A percentile compares a stretch with the other conserved stretches of the same genome.
Conservation (phyloP, 2,888 invertebrate genomes). For the Tenthredo notha region DNA sequence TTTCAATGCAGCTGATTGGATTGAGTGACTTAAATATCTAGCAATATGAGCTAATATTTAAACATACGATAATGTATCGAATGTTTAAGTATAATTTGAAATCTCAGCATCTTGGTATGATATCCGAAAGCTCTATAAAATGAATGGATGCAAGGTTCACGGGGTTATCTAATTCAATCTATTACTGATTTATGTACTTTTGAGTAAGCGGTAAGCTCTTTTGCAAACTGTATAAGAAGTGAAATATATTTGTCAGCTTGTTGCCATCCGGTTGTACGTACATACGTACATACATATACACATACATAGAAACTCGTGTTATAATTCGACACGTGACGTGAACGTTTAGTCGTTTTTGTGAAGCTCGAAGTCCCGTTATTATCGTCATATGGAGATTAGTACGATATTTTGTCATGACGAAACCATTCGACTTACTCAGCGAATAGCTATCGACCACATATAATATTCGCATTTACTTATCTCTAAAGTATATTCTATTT, state of each 20-base stretch:
- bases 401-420: not conserved
- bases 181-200: not conserved
- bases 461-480: constrained; percentile 28
- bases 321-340: constrained; percentile 24
- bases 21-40: not conserved
- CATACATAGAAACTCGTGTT: not conserved
- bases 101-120: not conserved
- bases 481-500: not conserved
- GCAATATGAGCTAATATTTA: not conserved
- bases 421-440: constrained; percentile 31
- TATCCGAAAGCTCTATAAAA: not conserved
- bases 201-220: not conserved
- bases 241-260: constrained; percentile 28
- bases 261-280: constrained; percentile 5
- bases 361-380: constrained; percentile 35
- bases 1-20: not conserved
- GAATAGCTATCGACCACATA: constrained; percentile 67
- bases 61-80: not conserved
- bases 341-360: not conserved
- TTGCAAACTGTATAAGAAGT: not conserved
- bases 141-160: not conserved
- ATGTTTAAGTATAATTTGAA: not conserved
- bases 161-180: constrained; percentile 23
- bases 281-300: not conserved
- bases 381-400: constrained; percentile 10